phyloP scores from a whole-genome alignment of 2,113 vertebrate species.

The Rattus norvegicus region DNA sequence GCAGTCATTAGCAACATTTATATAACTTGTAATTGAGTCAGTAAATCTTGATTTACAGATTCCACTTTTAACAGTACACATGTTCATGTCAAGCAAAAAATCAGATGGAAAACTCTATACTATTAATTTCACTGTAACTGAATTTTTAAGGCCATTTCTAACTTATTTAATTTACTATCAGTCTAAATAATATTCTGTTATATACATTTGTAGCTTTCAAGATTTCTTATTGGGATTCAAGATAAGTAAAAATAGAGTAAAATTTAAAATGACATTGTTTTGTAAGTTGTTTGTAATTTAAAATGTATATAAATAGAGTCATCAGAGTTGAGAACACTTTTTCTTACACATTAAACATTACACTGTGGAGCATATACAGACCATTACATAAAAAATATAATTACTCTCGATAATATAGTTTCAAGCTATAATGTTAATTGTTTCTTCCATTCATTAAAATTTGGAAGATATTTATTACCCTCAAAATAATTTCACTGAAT shows the following conservation, averaged over 20 bases:
- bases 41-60: not conserved
- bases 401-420: not conserved
- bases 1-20: not conserved
- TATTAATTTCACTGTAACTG: conserved; percentile 32
- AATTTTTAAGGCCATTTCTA: not conserved
- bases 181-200: not conserved
- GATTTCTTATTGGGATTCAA: not conserved
- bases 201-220: not conserved
- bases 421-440: not conserved
- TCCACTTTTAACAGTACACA: not conserved
- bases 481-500: not conserved
- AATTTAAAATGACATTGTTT: not conserved
- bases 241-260: not conserved
- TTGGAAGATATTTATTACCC: not conserved
- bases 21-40: not conserved
- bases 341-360: not conserved
- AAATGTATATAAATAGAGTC: not conserved
- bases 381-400: not conserved
- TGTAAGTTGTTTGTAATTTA: not conserved
- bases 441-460: not conserved
- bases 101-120: not conserved
- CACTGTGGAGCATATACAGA: not conserved
- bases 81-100: not conserved
- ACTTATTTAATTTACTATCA: not conserved
- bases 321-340: not conserved